A percentile compares a stretch with the other conserved stretches of the same genome.
These are phyloP conservation scores for Parnassius apollo DNA, from an alignment of 2,888 invertebrate genomes.

Conservation along the genomic window DNA sequence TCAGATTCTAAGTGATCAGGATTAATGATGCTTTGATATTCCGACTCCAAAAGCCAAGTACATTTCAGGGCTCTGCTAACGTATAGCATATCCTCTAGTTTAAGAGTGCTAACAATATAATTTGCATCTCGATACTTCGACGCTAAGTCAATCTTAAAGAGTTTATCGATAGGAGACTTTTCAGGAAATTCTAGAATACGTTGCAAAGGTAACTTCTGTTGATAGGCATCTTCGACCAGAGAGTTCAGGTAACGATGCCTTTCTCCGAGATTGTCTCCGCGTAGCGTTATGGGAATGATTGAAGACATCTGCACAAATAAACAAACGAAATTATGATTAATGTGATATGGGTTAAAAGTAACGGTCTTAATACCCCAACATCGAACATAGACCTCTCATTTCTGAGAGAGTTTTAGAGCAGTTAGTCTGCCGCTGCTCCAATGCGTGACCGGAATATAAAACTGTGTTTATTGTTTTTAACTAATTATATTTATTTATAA, in stretches of 20 bases:
- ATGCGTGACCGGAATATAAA: no score
- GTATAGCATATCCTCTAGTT: constrained; percentile 57
- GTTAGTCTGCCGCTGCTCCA: no score
- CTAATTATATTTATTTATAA: no score
- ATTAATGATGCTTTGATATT: constrained; percentile 47
- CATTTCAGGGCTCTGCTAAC: constrained; percentile 58
- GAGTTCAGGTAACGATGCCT: constrained; percentile 49
- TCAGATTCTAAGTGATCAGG: constrained; percentile 51
- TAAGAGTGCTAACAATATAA: constrained; percentile 51
- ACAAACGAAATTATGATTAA: no score
- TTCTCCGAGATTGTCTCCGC: constrained; percentile 48
- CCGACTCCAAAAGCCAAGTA: constrained; percentile 49
- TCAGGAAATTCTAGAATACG: constrained; percentile 39
- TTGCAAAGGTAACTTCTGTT: constrained; percentile 29
- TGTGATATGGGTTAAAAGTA: no score
- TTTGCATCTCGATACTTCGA: constrained; percentile 46
- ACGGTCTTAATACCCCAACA: no score
- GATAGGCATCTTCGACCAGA: constrained; percentile 39
- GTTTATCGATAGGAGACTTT: constrained; percentile 46
- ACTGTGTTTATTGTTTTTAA: no score
- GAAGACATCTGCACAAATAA: constrained; percentile 41
- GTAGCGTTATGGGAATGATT: constrained; percentile 41
- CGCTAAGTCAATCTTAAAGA: constrained; percentile 63
- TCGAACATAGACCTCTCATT: no score
- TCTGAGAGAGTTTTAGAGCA: no score